A percentile compares a stretch with the other conserved stretches of the same genome.
Evolutionary conservation across 2,113 vertebrate genomes (phyloP).

Genomic region (Tychaedon coryphoeus): DNA sequence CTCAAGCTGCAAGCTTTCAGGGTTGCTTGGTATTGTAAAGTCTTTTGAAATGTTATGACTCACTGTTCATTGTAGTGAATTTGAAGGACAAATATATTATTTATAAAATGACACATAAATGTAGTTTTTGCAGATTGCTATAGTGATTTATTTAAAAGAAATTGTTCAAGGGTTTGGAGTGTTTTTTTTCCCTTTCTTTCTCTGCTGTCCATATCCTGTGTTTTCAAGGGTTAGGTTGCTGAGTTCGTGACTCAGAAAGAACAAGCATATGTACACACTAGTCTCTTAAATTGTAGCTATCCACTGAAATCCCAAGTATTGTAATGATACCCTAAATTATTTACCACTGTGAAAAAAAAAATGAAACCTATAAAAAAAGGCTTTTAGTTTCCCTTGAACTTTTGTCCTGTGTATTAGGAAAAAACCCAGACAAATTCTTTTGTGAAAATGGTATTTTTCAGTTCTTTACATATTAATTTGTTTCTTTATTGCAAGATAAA

Average conservation of each 20-base stretch:
- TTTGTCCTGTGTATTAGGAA: neutral
- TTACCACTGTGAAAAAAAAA: neutral
- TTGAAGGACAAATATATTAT: neutral
- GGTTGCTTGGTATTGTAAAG: neutral
- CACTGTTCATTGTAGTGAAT: neutral
- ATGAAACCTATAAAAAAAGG: neutral
- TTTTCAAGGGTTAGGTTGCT: neutral
- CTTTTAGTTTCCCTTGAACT: neutral
- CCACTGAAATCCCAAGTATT: neutral
- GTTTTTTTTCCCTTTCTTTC: neutral
- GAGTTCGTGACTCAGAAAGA: neutral
- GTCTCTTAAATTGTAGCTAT: neutral
- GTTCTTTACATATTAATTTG: neutral
- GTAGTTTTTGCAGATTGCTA: neutral
- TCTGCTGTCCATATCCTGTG: accelerated
- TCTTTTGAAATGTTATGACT: neutral
- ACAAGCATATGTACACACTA: neutral
- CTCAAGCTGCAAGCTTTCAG: neutral
- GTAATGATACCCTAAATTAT: neutral
- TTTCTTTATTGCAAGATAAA: neutral
- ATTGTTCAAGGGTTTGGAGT: neutral
- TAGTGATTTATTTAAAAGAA: neutral
- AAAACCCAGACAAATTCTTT: neutral
- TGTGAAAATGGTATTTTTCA: neutral
- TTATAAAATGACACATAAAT: neutral